These are phyloP conservation scores for Donacobius atricapilla DNA, from an alignment of 2,113 vertebrate species.

Conservation along the genomic window DNA sequence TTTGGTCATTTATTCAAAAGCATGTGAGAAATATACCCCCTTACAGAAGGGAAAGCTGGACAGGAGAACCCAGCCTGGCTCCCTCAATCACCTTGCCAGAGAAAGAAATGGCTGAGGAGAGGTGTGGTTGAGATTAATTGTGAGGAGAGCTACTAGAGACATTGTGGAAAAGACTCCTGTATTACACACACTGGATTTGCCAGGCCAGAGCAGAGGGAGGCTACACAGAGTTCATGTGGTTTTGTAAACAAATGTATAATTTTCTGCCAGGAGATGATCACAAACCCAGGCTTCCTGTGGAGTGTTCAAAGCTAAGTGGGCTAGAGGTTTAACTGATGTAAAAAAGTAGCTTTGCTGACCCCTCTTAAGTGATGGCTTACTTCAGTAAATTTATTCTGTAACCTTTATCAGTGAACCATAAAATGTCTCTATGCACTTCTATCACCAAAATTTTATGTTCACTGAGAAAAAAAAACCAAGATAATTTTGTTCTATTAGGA, in stretches of 20 bases:
- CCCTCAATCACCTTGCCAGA: neutral
- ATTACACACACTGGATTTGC: neutral
- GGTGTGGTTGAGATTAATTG: neutral
- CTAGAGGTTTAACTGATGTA: neutral
- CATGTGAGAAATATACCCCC: neutral
- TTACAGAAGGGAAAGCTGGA: neutral
- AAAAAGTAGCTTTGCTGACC: neutral
- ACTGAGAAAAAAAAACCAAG: neutral
- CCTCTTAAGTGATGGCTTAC: neutral
- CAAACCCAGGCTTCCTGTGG: neutral
- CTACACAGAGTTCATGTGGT: neutral
- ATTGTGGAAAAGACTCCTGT: neutral
- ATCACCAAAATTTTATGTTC: neutral
- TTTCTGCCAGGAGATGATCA: neutral
- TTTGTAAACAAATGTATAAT: neutral
- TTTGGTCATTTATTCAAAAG: neutral
- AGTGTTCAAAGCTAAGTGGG: neutral
- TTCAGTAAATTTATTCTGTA: neutral
- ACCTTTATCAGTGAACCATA: neutral
- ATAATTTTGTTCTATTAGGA: neutral
- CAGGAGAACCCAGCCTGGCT: neutral
- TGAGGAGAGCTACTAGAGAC: neutral
- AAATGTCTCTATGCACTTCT: neutral
- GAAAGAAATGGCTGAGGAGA: neutral
- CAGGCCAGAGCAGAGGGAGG: neutral